Conservation (phyloP, 2,113 vertebrate species). For the Budorcas taxicolor region DNA sequence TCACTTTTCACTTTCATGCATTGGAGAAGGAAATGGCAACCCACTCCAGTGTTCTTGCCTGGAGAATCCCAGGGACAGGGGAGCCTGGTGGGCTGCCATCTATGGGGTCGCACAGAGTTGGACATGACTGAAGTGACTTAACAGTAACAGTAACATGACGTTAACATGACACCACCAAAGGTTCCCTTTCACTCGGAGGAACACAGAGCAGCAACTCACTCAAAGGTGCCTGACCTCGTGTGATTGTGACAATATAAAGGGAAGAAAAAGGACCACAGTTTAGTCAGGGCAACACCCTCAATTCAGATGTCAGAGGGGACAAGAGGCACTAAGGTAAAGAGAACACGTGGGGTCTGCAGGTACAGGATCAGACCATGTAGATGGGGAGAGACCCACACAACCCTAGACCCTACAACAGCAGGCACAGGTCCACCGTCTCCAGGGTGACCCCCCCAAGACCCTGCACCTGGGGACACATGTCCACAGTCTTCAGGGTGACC, state of each 20-base stretch:
- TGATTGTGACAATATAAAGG: neutral
- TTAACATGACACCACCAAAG: neutral
- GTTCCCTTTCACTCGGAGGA: rapidly evolving
- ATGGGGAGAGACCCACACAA: neutral
- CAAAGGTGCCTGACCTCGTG: rapidly evolving
- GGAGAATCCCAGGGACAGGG: no score
- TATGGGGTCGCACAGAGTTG: no score
- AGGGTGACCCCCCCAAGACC: no score
- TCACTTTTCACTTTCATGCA: no score
- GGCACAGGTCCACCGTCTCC: no score
- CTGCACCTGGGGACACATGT: rapidly evolving
- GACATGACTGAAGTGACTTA: no score
- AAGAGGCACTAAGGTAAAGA: neutral
- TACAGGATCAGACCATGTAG: rapidly evolving
- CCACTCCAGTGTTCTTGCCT: no score
- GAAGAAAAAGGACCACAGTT: neutral
- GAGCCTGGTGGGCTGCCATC: no score
- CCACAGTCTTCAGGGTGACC: no score
- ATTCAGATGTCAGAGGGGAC: neutral
- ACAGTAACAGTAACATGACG: no score
- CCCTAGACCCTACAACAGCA: neutral
- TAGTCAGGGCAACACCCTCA: neutral
- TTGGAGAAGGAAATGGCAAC: no score
- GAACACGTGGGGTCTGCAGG: rapidly evolving
- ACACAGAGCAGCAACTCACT: neutral